Evolutionary conservation across 2,797 vertebrate species (phyloP), one percentile per base, ranked within the genome.

Genomic region (Lithobates pipiens): DNA sequence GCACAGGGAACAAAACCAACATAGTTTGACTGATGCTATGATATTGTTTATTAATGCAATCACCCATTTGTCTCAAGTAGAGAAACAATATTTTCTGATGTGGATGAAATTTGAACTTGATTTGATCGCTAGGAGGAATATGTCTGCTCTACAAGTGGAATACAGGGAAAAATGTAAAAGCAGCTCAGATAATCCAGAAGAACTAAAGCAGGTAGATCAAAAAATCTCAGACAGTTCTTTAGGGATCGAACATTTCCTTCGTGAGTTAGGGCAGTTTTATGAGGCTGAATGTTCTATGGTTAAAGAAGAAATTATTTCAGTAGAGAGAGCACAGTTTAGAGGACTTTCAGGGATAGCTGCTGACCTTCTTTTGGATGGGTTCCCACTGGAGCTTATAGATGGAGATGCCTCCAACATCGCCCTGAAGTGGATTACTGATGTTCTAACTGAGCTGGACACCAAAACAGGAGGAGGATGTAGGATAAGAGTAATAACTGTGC

Each of bases 201-300:
- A 91, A 2, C 88, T 95, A 0, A 80, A 88, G 72, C 76, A 89
- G 3, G 85, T 94, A 23, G 92, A 94, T 0, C 89, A 71, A 80
- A 86, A 91, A 0, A 92, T 95, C 27, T 93, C 93, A 82, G 92
- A 88, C 9, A 93, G 82, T 61, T 87, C 82, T 42, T 88, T 96
- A 25, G 94, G 94, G 0, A 92, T 95, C 80, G 95, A 97, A 77
- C 95, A 97, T 88, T 97, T 96, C 84, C 86, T 96, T 68, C 93
- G 95, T 70, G 96, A 97, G 88, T 94, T 97, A 93, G 95, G 94
- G 0, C 91, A 96, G 57, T 88, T 96, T 82, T 97, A 95, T 57
- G 95, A 97, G 88, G 88, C 95, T 0, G 95, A 95, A 65, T 89
- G 92, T 57, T 91, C 89, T 1, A 90, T 95, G 21, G 86, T 92